Base-by-base conservation (phyloP, 2,888 invertebrate genomes). In the Barypeithes pellucidus region DNA sequence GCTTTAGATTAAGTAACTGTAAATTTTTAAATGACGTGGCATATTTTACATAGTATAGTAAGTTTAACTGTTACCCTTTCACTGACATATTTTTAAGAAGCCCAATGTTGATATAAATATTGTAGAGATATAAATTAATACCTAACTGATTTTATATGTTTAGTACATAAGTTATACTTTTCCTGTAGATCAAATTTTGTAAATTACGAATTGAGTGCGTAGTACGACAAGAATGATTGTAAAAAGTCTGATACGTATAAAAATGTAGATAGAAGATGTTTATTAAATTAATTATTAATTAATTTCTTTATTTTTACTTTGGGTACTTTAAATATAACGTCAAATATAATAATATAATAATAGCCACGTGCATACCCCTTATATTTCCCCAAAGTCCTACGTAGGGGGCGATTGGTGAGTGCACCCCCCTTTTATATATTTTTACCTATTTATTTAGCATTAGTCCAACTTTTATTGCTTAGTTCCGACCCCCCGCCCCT, bases 31-130 rank as follows among this genome's bases (percentile, higher is more conserved):
- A 59, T 24, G 20, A 67, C 59, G 67, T 67, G 67, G 67, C 67
- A 67, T 67, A 67, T 67, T 59, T 67, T 57, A 57, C 14, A 57
- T 57, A 57, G 24, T 59, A 14, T 45, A 41, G 16, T 45, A 29
- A 47, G 29, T 54, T 14, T 67, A 57, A 54, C 57, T 59, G 67
- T 67, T 67, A 67, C 67, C 59, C 41, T 18, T 67, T 45, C 12
- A 50, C 52, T 66, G 14, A 57, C 14, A 11, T 11, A 11, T 9
- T 4, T 11, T 33, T 57, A 33, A 33, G 24, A 18, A 29, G 22
- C 24, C 20, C 24, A 24, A 52, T 24, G 20, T 14, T 54, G 14
- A 14, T 29, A 29, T 14, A 54, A n/a, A 54, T 33, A n/a, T 18
- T 20, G 22, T 50, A 50, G 22, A 50, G 24, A 22, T 22, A 24